phyloP scores from a whole-genome alignment of 2,888 invertebrate species.

The Liopterus haemorrhoidalis region DNA sequence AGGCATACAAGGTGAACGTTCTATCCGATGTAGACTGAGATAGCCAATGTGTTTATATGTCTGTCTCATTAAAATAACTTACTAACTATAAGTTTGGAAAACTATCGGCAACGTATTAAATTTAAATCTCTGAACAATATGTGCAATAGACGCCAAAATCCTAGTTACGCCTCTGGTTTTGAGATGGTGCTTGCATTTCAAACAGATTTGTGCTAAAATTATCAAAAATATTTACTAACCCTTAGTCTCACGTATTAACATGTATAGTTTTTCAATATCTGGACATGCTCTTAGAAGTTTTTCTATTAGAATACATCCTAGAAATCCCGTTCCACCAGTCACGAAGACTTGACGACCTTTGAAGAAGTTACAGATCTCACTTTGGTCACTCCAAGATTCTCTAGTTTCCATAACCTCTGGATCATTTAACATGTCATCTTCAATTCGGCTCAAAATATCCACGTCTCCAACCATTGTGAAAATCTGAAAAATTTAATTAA shows the following conservation, averaged over 20 bases:
- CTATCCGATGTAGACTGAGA: too few species aligned
- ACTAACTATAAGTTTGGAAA: too few species aligned
- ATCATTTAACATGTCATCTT: constrained; percentile 16
- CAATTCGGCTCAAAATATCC: constrained; percentile 14
- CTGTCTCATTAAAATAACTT: too few species aligned
- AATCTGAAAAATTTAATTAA: too few species aligned
- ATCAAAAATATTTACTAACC: constrained; percentile 23
- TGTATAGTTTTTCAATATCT: constrained; percentile 26
- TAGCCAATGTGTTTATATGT: too few species aligned
- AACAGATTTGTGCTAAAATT: constrained; percentile 8
- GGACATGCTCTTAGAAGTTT: constrained; percentile 70
- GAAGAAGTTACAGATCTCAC: constrained; percentile 48
- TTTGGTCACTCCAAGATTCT: constrained; percentile 8
- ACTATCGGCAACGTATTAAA: too few species aligned
- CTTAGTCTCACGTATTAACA: constrained; percentile 27
- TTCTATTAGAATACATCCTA: constrained; percentile 78
- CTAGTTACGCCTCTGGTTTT: too few species aligned
- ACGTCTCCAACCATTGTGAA: too few species aligned
- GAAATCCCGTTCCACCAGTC: constrained; percentile 85
- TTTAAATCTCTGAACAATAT: too few species aligned
- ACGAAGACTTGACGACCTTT: constrained; percentile 68
- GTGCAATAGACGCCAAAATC: too few species aligned
- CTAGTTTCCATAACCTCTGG: constrained; percentile 7
- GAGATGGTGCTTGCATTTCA: neutral
- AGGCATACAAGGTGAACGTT: too few species aligned